Evolutionary conservation across 2,797 vertebrate species (phyloP).

Genomic region (Oreochromis grahami): DNA sequence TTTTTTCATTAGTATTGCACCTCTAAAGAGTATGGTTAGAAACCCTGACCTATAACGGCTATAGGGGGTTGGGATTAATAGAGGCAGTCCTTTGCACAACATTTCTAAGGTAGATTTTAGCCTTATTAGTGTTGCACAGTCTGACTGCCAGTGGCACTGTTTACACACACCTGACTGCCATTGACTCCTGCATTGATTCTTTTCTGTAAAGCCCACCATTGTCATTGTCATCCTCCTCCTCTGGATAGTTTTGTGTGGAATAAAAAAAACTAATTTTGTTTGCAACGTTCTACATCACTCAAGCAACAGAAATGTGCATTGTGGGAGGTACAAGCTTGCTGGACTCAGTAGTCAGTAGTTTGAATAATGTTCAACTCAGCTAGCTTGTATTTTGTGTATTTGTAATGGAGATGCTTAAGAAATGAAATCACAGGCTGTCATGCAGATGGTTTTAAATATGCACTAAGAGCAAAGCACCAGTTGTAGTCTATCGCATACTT

Average conservation of each 20-base stretch:
- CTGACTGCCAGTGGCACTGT: not conserved
- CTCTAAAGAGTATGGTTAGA: not conserved
- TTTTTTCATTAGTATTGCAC: not conserved
- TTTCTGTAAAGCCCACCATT: not conserved
- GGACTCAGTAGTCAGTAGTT: not conserved
- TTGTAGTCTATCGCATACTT: not conserved
- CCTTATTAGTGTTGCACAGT: not conserved
- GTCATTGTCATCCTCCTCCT: not conserved
- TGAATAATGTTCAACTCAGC: not conserved
- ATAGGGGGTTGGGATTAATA: not conserved
- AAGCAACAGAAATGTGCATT: not conserved
- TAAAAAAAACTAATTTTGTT: not conserved
- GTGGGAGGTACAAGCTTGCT: not conserved
- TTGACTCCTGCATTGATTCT: not conserved
- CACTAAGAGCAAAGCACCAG: not conserved
- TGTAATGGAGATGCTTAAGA: not conserved
- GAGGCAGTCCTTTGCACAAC: not conserved
- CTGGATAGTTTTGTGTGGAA: not conserved
- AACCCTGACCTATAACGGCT: not conserved
- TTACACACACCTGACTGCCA: not conserved
- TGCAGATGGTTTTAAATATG: not conserved
- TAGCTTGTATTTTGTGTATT: not conserved
- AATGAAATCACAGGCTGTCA: not conserved
- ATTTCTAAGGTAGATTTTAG: not conserved
- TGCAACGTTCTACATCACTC: not conserved